These are phyloP conservation scores for Caranx ignobilis DNA, from an alignment of 2,113 vertebrate species.

Conservation along the genomic window DNA sequence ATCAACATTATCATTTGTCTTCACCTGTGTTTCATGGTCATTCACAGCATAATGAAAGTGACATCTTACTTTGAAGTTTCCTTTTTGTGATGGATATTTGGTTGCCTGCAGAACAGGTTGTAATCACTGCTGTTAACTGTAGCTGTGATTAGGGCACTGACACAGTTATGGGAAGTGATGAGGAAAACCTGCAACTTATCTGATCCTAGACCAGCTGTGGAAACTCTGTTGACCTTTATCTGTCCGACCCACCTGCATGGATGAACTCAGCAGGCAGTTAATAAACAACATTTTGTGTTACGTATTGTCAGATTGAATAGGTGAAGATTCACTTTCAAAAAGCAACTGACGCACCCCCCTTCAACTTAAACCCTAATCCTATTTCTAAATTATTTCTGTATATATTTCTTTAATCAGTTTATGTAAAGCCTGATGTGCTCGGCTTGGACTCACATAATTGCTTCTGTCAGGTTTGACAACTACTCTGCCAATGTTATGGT, in stretches of 20 bases:
- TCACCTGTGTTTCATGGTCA: constrained; percentile 4
- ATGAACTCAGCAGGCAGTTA: constrained; percentile 1
- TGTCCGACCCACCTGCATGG: not conserved
- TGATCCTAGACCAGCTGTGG: constrained; percentile 1
- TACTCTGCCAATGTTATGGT: constrained; percentile 99
- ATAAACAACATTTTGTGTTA: constrained; percentile 6
- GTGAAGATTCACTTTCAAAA: not conserved
- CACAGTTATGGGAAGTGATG: not conserved
- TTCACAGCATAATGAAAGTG: not conserved
- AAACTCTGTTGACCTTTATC: not conserved
- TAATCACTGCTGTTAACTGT: not conserved
- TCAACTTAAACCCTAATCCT: too few relatives aligned
- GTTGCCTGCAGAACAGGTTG: not conserved
- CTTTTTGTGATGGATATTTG: not conserved
- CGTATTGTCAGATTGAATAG: not conserved
- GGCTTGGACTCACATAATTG: not conserved
- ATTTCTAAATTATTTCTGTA: not conserved
- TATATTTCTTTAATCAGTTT: not conserved
- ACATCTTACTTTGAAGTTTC: not conserved
- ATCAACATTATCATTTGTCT: not conserved
- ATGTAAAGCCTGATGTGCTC: not conserved
- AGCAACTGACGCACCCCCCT: not conserved
- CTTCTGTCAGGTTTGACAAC: constrained; percentile 91
- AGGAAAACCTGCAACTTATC: constrained; percentile 1
- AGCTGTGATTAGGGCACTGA: not conserved